phyloP scores from a whole-genome alignment of 2,888 invertebrate species.

The Xanthia togata region DNA sequence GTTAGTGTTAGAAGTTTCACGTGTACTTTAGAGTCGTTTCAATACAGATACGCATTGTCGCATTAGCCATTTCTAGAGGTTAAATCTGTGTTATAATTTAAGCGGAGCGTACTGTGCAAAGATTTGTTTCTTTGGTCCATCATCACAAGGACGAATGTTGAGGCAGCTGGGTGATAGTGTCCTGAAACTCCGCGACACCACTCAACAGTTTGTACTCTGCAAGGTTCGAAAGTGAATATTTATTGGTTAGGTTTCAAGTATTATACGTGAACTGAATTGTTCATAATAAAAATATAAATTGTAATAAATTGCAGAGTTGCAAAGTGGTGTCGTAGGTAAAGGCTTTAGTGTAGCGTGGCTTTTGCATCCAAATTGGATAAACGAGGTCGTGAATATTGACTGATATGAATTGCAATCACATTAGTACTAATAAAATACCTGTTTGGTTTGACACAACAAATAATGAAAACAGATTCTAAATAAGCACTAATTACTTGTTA shows the following conservation, averaged over 20 bases:
- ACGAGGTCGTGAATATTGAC: conserved; percentile 56
- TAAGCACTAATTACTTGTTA: conserved; percentile 44
- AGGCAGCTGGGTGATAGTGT: conserved; percentile 70
- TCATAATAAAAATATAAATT: conserved; percentile 51
- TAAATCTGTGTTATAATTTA: conserved; percentile 81
- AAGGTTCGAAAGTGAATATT: conserved; percentile 52
- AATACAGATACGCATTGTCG: conserved; percentile 71
- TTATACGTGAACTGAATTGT: conserved; percentile 46
- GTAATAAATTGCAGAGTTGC: conserved; percentile 43
- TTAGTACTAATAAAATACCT: conserved; percentile 57
- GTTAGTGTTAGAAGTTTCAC: conserved; percentile 80
- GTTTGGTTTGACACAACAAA: conserved; percentile 57
- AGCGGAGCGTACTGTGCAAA: conserved; percentile 70
- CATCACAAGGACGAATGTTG: conserved; percentile 72
- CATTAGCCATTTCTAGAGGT: conserved; percentile 83
- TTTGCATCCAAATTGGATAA: conserved; percentile 59
- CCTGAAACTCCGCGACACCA: conserved; percentile 37
- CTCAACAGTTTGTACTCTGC: conserved; percentile 35
- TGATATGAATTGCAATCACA: conserved; percentile 67
- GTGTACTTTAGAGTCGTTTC: conserved; percentile 79
- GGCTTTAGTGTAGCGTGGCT: conserved; percentile 51
- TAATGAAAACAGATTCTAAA: conserved; percentile 41
- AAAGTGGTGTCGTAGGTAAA: conserved; percentile 52
- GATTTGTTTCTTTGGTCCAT: conserved; percentile 62
- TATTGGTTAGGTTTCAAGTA: conserved; percentile 62